Conservation (phyloP, 2,888 invertebrate genomes). For the Tiliacea aurago region DNA sequence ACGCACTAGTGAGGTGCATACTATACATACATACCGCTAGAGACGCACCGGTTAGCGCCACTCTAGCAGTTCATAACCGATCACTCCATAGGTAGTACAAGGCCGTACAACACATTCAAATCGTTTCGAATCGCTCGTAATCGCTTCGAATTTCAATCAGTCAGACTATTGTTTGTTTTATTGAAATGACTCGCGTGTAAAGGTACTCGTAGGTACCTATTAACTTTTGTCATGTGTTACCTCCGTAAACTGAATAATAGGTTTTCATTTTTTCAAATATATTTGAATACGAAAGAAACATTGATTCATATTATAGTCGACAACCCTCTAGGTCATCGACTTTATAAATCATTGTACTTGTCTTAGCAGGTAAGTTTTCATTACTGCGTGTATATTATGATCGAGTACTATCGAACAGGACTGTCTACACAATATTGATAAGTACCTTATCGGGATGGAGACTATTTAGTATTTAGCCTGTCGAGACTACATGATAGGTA, state of each 20-base stretch:
- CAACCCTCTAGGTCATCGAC: too few relatives aligned
- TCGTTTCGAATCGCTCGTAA: conserved; percentile 23
- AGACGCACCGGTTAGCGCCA: conserved; percentile 37
- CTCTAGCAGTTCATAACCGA: conserved; percentile 32
- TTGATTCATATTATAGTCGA: too few relatives aligned
- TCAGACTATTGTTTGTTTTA: background rate
- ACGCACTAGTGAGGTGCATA: conserved; percentile 22
- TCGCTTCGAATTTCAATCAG: conserved; percentile 5
- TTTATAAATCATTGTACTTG: too few relatives aligned
- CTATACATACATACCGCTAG: conserved; percentile 9
- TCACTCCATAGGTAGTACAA: conserved; percentile 3
- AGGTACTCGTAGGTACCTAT: too few relatives aligned
- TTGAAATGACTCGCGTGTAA: background rate
- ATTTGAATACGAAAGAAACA: conserved; percentile 2
- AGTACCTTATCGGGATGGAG: conserved; percentile 8
- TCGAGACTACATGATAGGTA: conserved; percentile 1
- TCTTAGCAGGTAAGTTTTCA: too few relatives aligned
- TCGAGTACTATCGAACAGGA: too few relatives aligned
- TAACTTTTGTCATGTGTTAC: background rate
- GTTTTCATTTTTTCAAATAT: background rate
- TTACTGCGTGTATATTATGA: too few relatives aligned
- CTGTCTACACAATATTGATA: too few relatives aligned
- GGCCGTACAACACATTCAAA: conserved; percentile 23
- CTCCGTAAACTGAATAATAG: background rate
- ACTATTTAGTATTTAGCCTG: conserved; percentile 4